Evolutionary conservation across 2,888 invertebrate genomes (phyloP).

Genomic region (Eledone cirrhosa): DNA sequence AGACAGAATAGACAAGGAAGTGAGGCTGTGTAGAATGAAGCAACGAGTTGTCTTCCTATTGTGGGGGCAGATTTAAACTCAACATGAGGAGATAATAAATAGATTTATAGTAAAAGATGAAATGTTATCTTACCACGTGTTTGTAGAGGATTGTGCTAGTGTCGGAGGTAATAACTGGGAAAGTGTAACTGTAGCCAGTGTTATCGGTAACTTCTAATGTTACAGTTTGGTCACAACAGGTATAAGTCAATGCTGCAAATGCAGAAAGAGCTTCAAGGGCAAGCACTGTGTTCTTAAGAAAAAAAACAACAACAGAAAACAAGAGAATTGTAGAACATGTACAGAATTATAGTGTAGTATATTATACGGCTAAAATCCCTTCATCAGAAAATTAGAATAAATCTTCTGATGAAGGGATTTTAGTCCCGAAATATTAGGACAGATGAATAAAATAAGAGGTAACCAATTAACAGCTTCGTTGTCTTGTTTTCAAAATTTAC

Average conservation of each 20-base stretch:
- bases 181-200: not conserved
- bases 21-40: too few relatives aligned
- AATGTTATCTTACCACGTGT: not conserved
- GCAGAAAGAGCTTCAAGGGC: not conserved
- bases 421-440: too few relatives aligned
- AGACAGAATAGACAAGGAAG: too few relatives aligned
- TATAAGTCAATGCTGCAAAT: not conserved
- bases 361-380: too few relatives aligned
- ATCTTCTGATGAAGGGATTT: too few relatives aligned
- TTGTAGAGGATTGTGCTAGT: not conserved
- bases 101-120: not conserved
- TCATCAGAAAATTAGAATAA: too few relatives aligned
- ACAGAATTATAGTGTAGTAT: not conserved
- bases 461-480: not conserved
- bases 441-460: not conserved
- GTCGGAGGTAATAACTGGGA: not conserved
- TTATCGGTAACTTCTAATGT: not conserved
- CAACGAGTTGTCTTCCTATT: too few relatives aligned
- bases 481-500: not conserved
- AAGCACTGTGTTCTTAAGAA: slow-evolving; percentile 5
- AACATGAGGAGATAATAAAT: not conserved
- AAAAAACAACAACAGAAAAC: too few relatives aligned
- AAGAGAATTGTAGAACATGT: not conserved
- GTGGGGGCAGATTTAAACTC: too few relatives aligned
- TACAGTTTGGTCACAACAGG: not conserved